phyloP scores from a whole-genome alignment of 2,113 vertebrate genomes.

The Electrona antarctica region DNA sequence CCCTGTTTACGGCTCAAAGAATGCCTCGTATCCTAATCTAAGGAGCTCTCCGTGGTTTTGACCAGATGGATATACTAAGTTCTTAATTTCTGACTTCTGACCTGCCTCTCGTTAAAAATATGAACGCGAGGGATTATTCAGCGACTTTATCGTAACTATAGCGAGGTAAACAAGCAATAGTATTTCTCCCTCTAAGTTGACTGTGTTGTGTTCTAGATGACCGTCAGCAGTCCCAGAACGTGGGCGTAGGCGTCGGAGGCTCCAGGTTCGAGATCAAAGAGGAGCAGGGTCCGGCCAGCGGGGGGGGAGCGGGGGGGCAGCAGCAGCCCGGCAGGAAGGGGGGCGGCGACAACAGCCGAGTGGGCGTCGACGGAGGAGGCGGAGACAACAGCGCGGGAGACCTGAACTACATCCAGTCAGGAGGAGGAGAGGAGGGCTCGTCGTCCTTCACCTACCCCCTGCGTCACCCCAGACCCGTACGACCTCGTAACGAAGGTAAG shows the following conservation, averaged over 20 bases:
- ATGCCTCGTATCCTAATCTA: too few species aligned
- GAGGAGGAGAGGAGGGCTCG: slow-evolving; percentile 60
- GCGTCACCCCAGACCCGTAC: slow-evolving; percentile 58
- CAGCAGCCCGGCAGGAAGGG: slow-evolving; percentile 51
- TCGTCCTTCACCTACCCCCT: slow-evolving; percentile 62
- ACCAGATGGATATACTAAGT: too few species aligned
- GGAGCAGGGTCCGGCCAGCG: slow-evolving; percentile 69
- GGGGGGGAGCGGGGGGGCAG: slow-evolving; percentile 49
- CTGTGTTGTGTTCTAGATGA: slow-evolving; percentile 54
- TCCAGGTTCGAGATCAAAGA: slow-evolving; percentile 76
- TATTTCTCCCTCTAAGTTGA: neutral
- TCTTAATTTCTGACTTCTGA: too few species aligned
- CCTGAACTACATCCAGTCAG: slow-evolving; percentile 66
- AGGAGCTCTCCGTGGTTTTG: too few species aligned
- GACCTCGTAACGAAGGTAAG: slow-evolving; percentile 41
- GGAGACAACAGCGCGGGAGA: slow-evolving; percentile 68
- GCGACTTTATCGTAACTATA: too few species aligned
- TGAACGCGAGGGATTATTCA: too few species aligned
- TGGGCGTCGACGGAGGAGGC: slow-evolving; percentile 39
- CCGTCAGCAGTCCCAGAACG: slow-evolving; percentile 51
- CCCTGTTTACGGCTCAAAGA: too few species aligned
- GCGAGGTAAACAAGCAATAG: too few species aligned
- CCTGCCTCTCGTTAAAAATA: too few species aligned
- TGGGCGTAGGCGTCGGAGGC: slow-evolving; percentile 42
- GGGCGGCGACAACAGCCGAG: neutral